These are phyloP conservation scores for Augochlora pura DNA, from an alignment of 1,140 invertebrate species.

Conservation along the genomic window DNA sequence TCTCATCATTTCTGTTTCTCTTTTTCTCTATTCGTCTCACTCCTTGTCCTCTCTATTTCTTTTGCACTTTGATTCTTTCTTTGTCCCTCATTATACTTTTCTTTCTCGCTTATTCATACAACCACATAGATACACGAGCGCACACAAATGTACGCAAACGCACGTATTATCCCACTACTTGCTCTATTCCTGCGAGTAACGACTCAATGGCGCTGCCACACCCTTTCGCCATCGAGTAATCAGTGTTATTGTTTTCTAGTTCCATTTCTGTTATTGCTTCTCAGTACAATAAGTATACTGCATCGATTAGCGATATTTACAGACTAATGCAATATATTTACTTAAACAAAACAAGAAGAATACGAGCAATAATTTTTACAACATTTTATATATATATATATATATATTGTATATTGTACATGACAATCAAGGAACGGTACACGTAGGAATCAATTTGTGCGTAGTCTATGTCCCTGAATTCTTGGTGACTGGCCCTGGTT, in stretches of 20 bases:
- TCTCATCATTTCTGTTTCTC: constrained; percentile 42
- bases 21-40: constrained; percentile 42
- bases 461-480: constrained; percentile 38
- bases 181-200: constrained; percentile 78
- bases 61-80: constrained; percentile 38
- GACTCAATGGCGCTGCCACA: constrained; percentile 80
- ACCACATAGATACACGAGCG: constrained; percentile 2
- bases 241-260: constrained; percentile 79
- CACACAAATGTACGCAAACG: constrained; percentile 29
- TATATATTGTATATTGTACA: not conserved
- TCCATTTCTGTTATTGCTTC: constrained; percentile 60
- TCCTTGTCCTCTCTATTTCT: constrained; percentile 50
- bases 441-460: constrained; percentile 14
- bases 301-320: constrained; percentile 47
- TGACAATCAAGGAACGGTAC: constrained; percentile 5
- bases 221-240: constrained; percentile 79
- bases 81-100: constrained; percentile 40
- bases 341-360: not conserved
- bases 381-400: not conserved
- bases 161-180: constrained; percentile 63
- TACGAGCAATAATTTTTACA: not conserved
- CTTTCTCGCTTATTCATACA: constrained; percentile 22
- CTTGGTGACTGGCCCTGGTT: constrained; percentile 14
- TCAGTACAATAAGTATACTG: constrained; percentile 43
- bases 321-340: constrained; percentile 21